Base-by-base conservation (phyloP, 1,140 invertebrate species). In the Lepidostoma basale region DNA sequence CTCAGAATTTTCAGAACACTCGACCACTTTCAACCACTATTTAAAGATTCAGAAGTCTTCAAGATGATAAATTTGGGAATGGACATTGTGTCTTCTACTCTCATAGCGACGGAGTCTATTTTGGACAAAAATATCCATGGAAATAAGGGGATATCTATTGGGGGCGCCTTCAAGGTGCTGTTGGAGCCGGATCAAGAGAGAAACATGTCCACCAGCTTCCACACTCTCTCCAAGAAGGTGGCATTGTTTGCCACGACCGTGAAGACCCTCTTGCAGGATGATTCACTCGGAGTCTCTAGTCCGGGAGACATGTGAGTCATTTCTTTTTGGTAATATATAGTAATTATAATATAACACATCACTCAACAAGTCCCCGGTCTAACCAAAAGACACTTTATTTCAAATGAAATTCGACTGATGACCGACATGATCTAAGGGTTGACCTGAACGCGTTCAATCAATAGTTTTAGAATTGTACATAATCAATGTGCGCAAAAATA, bases 21-120 rank as follows among this genome's bases (percentile, higher is more conserved):
- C 30, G 75, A 79, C 23, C 59, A 75, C n/a, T 81, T 82, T 26
- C 70, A 80, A 68, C 75, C 77, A 22, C 75, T 76, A 20, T 81
- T 81, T 65, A 75, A 76, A 1, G 76, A 80, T 23, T 81, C 79
- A 1, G 74, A 81, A 49, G 67, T 75, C 2, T 83, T 72, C 56
- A 77, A 75, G 72, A 69, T 75, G 1, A 36, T 81, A 3, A 68
- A 73, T 70, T 77, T 77, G 6, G 60, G 77, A 3, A 42, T 76
- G 5, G 76, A 81, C 22, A 69, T 58, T 10, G 1, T 65, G 1
- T 47, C 70, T 47, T 30, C 54, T 0, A 25, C 28, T 40, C 40
- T 64, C 26, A 18, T 30, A 26, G 40, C 14, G 26, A 16, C 54
- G 10, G 30, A 64, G 39, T 52, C 54, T 10, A 18, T 42, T 42